A percentile compares a stretch with the other conserved stretches of the same genome.
These are phyloP conservation scores for Ammodytes marinus DNA, from an alignment of 2,113 vertebrate genomes.

Conservation along the genomic window DNA sequence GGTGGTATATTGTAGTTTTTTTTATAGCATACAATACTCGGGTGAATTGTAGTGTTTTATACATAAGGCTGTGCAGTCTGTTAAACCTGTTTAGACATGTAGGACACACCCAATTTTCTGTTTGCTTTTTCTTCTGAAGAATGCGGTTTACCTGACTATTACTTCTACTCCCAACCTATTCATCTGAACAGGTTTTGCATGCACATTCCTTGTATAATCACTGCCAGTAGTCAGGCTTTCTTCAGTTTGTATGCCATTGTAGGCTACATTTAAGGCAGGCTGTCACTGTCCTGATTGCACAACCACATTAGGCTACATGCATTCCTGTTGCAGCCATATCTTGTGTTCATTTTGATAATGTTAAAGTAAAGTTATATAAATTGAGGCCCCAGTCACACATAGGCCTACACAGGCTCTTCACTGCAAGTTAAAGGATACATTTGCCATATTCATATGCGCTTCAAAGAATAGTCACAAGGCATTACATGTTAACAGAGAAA, in stretches of 20 bases:
- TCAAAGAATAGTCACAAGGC: neutral
- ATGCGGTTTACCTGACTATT: neutral
- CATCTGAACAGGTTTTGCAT: neutral
- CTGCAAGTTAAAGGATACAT: neutral
- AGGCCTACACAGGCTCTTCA: neutral
- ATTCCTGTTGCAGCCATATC: neutral
- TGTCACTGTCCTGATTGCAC: neutral
- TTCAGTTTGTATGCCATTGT: neutral
- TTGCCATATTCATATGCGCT: neutral
- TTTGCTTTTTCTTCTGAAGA: neutral
- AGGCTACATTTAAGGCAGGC: neutral
- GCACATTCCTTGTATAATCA: neutral
- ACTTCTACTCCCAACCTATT: neutral
- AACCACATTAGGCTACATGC: neutral
- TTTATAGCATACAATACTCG: neutral
- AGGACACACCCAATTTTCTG: neutral
- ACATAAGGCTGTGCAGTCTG: neutral
- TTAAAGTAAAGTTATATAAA: neutral
- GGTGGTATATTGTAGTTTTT: neutral
- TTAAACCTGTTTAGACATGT: conserved; percentile 21
- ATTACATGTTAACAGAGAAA: neutral
- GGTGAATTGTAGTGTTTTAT: neutral
- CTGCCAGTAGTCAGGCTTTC: neutral
- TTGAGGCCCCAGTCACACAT: neutral
- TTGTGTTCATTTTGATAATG: neutral